Evolutionary conservation across 2,113 vertebrate species (phyloP).

Genomic region (Leptodactylus fuscus): DNA sequence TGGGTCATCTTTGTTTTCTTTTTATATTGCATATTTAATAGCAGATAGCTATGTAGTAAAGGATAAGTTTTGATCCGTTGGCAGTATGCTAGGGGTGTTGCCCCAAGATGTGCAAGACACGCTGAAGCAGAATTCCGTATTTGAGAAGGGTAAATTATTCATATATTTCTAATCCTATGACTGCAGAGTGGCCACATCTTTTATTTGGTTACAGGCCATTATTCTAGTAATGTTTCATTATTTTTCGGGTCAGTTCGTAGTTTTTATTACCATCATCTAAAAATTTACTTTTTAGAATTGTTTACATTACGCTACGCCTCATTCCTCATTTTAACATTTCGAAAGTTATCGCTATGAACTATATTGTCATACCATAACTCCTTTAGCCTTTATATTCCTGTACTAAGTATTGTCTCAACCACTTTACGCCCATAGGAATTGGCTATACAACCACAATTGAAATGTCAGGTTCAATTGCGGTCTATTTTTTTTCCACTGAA

Average conservation of each 20-base stretch:
- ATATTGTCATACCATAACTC: not conserved
- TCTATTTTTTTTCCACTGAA: slow-evolving; percentile 16
- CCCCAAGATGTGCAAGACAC: too few relatives aligned
- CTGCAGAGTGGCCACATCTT: too few relatives aligned
- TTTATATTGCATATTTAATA: too few relatives aligned
- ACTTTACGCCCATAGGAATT: slow-evolving; percentile 14
- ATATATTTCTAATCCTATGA: too few relatives aligned
- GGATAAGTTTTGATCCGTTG: too few relatives aligned
- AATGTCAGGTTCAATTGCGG: slow-evolving; percentile 40
- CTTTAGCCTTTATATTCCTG: not conserved
- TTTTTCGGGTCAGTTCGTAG: not conserved
- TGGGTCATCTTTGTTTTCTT: too few relatives aligned
- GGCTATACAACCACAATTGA: slow-evolving; percentile 23
- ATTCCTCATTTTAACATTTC: not conserved
- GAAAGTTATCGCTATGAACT: not conserved
- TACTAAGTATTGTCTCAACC: slow-evolving; percentile 10
- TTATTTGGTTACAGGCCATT: not conserved
- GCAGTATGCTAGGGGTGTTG: too few relatives aligned
- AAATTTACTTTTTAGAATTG: too few relatives aligned
- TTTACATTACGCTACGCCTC: not conserved
- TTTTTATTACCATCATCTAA: too few relatives aligned
- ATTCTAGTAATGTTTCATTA: not conserved
- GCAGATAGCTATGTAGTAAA: too few relatives aligned
- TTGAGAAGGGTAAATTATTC: too few relatives aligned
- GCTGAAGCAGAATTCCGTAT: too few relatives aligned